Percentiles rank a stretch among this genome's conserved stretches.
Conservation (phyloP, 2,888 invertebrate genomes). For the Aspidiotus destructor region DNA sequence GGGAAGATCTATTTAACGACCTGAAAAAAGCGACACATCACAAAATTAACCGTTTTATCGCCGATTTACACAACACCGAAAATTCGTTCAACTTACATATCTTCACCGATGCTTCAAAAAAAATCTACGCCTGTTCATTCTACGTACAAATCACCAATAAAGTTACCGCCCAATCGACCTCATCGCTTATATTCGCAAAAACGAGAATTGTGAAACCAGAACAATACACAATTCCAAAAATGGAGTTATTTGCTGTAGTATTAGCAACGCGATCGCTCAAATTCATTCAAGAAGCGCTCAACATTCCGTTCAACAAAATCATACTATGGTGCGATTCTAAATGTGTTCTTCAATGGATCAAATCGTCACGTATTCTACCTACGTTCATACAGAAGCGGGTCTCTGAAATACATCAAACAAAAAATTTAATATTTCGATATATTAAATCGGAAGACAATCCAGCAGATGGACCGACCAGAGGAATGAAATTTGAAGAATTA, state of each 20-base stretch:
- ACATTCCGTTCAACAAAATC: neutral
- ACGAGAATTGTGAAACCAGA: neutral
- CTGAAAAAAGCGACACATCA: neutral
- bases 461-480: neutral
- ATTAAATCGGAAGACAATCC: conserved; percentile 8
- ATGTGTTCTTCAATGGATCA: neutral
- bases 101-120: neutral
- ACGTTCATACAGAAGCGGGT: neutral
- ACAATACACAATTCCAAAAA: neutral
- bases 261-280: neutral
- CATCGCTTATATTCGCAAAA: neutral
- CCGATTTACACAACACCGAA: neutral
- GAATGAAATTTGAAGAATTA: neutral
- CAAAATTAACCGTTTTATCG: neutral
- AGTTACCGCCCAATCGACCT: neutral
- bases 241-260: neutral
- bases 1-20: neutral
- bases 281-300: neutral
- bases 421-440: neutral
- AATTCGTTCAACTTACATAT: neutral
- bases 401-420: neutral
- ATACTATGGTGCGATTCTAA: conserved; percentile 7
- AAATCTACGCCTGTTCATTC: neutral
- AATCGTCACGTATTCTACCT: neutral
- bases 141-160: neutral